These are phyloP conservation scores for Coremacera marginata DNA, from an alignment of 2,888 invertebrate species.

Conservation along the genomic window DNA sequence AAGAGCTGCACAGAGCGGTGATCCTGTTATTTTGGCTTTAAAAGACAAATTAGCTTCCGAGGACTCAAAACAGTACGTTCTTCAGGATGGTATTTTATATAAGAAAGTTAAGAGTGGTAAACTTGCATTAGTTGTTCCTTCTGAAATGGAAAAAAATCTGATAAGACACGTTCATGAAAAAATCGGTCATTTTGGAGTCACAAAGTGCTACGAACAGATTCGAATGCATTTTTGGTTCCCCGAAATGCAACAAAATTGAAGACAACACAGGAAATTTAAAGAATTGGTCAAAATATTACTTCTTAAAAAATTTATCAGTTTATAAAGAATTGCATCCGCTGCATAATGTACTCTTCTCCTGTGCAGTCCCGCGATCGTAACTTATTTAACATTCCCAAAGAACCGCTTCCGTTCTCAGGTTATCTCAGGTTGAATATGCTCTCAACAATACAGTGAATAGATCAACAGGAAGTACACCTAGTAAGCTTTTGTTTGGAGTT, in stretches of 20 bases:
- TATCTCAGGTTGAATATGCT: neutral
- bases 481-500: too few relatives aligned
- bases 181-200: neutral
- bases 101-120: neutral
- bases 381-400: neutral
- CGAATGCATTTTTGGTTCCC: neutral
- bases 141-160: neutral
- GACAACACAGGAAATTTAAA: too few relatives aligned
- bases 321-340: neutral
- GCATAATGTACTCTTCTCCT: too few relatives aligned
- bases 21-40: too few relatives aligned
- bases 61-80: too few relatives aligned
- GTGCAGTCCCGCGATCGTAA: too few relatives aligned
- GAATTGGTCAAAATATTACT: too few relatives aligned
- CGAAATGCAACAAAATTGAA: too few relatives aligned
- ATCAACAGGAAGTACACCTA: too few relatives aligned
- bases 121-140: neutral
- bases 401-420: neutral
- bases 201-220: neutral
- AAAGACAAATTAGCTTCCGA: too few relatives aligned
- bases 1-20: too few relatives aligned
- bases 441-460: too few relatives aligned
- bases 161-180: neutral
- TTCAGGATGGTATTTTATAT: neutral
- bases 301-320: neutral